These are phyloP conservation scores for Dendrocincla fuliginosa DNA, from an alignment of 2,797 vertebrate genomes.

Conservation along the genomic window DNA sequence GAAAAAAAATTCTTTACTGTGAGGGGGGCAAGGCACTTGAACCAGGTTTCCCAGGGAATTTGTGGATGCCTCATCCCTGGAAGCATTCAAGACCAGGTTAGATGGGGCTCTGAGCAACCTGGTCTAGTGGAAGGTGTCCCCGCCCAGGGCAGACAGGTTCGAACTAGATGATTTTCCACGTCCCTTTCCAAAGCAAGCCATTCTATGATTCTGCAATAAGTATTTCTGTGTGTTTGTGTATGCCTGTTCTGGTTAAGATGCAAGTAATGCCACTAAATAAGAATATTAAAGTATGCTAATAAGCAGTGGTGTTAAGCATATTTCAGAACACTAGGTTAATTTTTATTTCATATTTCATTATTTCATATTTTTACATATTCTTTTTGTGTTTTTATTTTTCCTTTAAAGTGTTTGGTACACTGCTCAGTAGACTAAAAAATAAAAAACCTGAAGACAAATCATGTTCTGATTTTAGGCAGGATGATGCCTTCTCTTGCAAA, in stretches of 20 bases:
- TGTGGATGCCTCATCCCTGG: too few species aligned
- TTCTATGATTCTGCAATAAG: not conserved
- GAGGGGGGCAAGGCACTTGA: not conserved
- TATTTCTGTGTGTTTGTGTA: not conserved
- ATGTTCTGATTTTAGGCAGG: not conserved
- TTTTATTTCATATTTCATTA: not conserved
- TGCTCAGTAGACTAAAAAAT: not conserved
- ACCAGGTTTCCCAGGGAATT: not conserved
- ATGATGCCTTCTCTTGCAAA: not conserved
- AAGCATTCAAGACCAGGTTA: not conserved
- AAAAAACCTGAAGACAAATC: not conserved
- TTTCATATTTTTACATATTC: not conserved
- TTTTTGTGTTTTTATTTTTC: not conserved
- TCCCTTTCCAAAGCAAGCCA: not conserved
- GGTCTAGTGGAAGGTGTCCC: not conserved
- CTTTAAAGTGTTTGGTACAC: not conserved
- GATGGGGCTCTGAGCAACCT: not conserved
- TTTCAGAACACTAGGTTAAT: not conserved
- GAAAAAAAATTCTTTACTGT: not conserved
- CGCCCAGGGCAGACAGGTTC: not conserved
- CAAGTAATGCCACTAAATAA: not conserved
- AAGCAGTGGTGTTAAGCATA: not conserved
- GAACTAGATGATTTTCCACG: not conserved
- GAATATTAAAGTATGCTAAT: not conserved
- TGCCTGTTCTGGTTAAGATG: not conserved